Base-by-base conservation (phyloP, 2,797 vertebrate species). In the Zalophus californianus region DNA sequence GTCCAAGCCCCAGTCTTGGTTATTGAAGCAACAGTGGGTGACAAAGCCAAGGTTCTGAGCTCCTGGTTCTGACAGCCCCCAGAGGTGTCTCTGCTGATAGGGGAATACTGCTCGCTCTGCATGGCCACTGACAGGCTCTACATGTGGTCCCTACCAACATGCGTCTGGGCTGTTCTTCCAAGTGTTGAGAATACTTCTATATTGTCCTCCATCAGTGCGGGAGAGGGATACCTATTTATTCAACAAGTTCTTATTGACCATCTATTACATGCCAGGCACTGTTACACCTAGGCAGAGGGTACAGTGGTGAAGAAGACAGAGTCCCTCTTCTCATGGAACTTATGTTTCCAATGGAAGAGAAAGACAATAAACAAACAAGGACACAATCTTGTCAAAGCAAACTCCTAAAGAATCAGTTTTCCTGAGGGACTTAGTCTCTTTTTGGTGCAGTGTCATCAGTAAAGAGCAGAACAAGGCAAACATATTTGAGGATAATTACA, bases 91-190 rank as follows among this genome's bases (percentile, higher is more conserved):
- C 41, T 73, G 32, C 48, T 56, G 54, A 38, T 10, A 44, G n/a
- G 68, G 83, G 52, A 35, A 9, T 7, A 2, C 35, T 38, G 79
- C n/a, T 66, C 2, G 0, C 56, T 23, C 79, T 79, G 48, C 7
- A 1, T 75, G 60, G n/a, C 38, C 38, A 58, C 68, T 5, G 58
- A 38, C 13, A 15, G 2, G 97, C 94, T 15, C 92, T 97, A 66
- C 98, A 98, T 54, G 93, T 97, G 97, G 96, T 97, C 92, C 98
- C 73, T 15, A 98, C 98, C 29, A 98, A 97, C 79, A 98, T 97
- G 94, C 97, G 12, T 98, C 35, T 70, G 98, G 66, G 16, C 96
- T 97, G 87, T 98, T 38, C 83, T 86, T 35, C 41, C 5, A 52
- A 62, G 38, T 27, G 35, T 70, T 21, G 68, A 96, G 13, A 82